These are phyloP conservation scores for Labeo catla DNA, from an alignment of 2,113 vertebrate genomes.

Conservation along the genomic window DNA sequence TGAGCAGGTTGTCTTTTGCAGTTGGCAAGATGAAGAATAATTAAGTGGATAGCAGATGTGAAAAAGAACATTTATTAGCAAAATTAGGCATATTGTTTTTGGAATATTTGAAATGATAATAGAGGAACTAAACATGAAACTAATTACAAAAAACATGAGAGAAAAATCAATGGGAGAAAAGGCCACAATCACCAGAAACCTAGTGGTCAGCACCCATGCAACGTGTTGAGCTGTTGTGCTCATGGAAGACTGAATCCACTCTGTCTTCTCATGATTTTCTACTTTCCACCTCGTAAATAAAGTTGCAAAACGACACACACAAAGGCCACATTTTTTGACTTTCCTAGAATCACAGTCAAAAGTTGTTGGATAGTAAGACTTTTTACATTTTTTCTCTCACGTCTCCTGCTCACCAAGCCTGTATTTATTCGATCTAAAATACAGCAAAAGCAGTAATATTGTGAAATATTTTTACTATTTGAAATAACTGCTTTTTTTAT, in stretches of 20 bases:
- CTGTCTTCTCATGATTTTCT: constrained; percentile 7
- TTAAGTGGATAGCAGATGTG: constrained; percentile 22
- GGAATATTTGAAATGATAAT: background rate
- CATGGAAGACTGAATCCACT: background rate
- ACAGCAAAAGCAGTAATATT: too few relatives aligned
- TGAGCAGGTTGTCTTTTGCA: constrained; percentile 36
- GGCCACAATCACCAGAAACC: background rate
- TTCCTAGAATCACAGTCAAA: background rate
- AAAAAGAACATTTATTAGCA: constrained; percentile 8
- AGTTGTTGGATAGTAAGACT: too few relatives aligned
- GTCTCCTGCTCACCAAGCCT: too few relatives aligned
- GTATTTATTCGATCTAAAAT: too few relatives aligned
- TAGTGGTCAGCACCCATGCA: background rate
- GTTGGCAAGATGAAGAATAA: constrained; percentile 19
- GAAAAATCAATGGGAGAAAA: background rate
- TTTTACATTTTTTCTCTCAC: too few relatives aligned
- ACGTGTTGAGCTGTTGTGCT: background rate
- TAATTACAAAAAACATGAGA: background rate
- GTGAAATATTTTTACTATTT: too few relatives aligned
- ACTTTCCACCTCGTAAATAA: background rate
- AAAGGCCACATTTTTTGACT: background rate
- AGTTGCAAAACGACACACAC: background rate
- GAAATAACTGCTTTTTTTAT: too few relatives aligned
- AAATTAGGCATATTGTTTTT: background rate
- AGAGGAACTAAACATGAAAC: background rate